These are phyloP conservation scores for Panzeria rudis DNA, from an alignment of 2,888 invertebrate species.

Conservation along the genomic window DNA sequence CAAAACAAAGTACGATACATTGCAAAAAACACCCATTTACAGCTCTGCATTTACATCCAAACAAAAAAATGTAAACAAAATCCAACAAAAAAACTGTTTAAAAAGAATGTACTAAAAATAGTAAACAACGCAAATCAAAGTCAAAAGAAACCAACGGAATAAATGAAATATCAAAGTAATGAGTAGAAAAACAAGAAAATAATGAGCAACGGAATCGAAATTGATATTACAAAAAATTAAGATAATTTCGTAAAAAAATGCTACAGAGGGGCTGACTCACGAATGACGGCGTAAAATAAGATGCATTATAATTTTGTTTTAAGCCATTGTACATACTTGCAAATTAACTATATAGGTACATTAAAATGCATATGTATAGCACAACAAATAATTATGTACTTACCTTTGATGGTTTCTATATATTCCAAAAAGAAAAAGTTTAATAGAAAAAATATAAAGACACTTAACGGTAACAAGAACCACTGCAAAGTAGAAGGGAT, in stretches of 20 bases:
- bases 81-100: constrained; percentile 4
- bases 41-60: constrained; percentile 3
- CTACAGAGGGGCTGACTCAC: constrained; percentile 45
- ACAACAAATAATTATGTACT: constrained; percentile 28
- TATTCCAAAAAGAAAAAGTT: not conserved
- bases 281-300: constrained; percentile 20
- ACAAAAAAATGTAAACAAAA: constrained; percentile 39
- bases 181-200: constrained; percentile 9
- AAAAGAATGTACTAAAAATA: constrained; percentile 48
- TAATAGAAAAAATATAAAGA: constrained; percentile 2
- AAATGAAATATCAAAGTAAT: constrained; percentile 21
- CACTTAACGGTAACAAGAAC: constrained; percentile 37
- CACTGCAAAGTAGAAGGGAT: constrained; percentile 16
- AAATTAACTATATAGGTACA: not conserved
- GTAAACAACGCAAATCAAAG: constrained; percentile 31
- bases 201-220: constrained; percentile 11
- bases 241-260: constrained; percentile 40
- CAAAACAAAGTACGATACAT: no score
- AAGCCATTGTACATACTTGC: not conserved
- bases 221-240: constrained; percentile 24
- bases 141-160: constrained; percentile 19
- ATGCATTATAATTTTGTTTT: not conserved
- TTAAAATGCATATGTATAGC: not conserved
- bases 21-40: not conserved
- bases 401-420: constrained; percentile 26